Evolutionary conservation across 2,797 vertebrate genomes (phyloP).

Genomic region (Tauraco hartlaubi): DNA sequence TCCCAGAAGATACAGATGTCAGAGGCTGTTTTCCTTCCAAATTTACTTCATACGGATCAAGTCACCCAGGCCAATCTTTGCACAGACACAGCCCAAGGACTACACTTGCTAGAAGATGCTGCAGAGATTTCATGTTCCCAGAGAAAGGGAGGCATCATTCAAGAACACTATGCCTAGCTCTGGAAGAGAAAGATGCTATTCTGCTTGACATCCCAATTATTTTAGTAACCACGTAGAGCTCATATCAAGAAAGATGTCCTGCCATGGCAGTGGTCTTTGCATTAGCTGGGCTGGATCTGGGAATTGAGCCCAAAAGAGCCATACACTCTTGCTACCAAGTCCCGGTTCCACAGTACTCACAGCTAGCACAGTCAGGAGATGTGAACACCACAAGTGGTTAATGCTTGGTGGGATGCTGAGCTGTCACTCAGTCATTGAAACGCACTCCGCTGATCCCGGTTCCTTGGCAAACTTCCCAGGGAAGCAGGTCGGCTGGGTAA

Average conservation of each 20-base stretch:
- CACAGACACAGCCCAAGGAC: background rate
- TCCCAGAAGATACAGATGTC: background rate
- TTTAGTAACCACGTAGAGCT: background rate
- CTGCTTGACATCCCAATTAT: background rate
- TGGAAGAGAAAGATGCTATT: background rate
- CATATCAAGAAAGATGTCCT: background rate
- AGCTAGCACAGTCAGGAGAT: background rate
- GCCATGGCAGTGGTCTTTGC: background rate
- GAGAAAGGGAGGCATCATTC: background rate
- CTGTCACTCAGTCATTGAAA: background rate
- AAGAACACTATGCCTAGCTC: background rate
- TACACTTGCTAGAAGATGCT: background rate
- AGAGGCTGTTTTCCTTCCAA: background rate
- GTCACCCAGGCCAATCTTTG: background rate
- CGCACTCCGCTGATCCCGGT: fast-evolving
- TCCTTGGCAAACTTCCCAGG: background rate
- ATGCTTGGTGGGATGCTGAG: background rate
- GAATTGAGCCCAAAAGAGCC: background rate
- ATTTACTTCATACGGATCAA: background rate
- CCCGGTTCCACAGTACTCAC: background rate
- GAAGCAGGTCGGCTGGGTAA: background rate
- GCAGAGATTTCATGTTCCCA: background rate
- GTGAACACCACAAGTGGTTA: background rate
- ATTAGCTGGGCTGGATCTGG: background rate
- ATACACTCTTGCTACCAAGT: background rate